These are phyloP conservation scores for Pyrgilauda ruficollis DNA, from an alignment of 2,113 vertebrate species.

Conservation along the genomic window DNA sequence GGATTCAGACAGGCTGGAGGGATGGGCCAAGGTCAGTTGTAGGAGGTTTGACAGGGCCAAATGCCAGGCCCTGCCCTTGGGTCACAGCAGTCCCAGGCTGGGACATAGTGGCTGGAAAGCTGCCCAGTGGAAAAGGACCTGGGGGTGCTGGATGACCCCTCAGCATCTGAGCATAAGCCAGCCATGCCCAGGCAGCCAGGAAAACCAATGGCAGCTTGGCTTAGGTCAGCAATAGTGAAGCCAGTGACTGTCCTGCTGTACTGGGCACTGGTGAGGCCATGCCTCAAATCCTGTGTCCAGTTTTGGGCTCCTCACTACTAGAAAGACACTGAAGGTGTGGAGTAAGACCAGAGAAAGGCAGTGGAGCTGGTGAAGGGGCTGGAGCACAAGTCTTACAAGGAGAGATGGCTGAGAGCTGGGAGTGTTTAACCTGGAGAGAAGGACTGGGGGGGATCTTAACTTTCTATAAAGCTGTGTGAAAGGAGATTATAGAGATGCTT, in stretches of 20 bases:
- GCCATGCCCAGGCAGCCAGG: background rate
- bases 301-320: background rate
- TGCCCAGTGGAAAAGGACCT: background rate
- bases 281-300: background rate
- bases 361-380: background rate
- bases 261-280: background rate
- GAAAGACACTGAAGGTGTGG: background rate
- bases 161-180: background rate
- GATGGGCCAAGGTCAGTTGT: background rate
- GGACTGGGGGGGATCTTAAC: fast-evolving
- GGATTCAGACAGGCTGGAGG: background rate
- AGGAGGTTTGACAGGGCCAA: no score
- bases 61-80: background rate
- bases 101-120: background rate
- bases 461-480: background rate
- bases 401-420: background rate
- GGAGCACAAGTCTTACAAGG: background rate
- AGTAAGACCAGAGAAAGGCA: background rate
- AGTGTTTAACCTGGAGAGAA: background rate
- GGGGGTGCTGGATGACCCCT: background rate
- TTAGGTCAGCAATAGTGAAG: background rate
- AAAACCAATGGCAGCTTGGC: no score
- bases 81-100: background rate
- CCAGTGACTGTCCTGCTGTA: background rate
- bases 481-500: background rate